Evolutionary conservation across 2,113 vertebrate genomes (phyloP).

Genomic region (Thinocorus orbignyianus): DNA sequence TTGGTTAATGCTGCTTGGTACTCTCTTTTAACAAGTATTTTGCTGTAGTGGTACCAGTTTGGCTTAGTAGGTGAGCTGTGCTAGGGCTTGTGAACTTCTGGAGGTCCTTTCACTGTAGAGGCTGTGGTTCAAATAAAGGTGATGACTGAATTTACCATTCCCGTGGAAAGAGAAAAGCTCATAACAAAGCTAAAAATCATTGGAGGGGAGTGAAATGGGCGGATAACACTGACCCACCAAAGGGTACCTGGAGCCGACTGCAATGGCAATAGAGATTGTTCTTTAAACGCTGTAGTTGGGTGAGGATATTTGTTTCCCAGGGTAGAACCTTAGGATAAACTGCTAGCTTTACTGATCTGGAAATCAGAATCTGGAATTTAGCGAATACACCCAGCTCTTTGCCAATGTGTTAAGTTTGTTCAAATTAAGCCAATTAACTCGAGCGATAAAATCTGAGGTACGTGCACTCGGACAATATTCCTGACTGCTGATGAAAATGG

Average conservation of each 20-base stretch:
- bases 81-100: background rate
- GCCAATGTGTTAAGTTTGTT: background rate
- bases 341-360: background rate
- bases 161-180: background rate
- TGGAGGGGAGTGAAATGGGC: background rate
- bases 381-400: background rate
- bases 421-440: background rate
- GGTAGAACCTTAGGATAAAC: background rate
- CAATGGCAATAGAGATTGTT: rapidly evolving
- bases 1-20: background rate
- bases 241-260: background rate
- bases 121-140: background rate
- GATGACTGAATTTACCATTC: background rate
- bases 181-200: background rate
- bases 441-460: background rate
- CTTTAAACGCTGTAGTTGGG: background rate
- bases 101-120: background rate
- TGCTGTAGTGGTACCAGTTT: background rate
- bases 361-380: background rate
- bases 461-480: background rate
- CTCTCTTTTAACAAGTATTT: background rate
- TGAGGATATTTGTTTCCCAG: background rate
- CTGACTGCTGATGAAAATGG: background rate
- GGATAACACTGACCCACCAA: background rate
- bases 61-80: background rate